Percentiles rank a stretch among this genome's conserved stretches.
These are phyloP conservation scores for Nemopilema nomurai DNA, from an alignment of 30 jellyfish, hydroid and myxozoan species.

Conservation along the genomic window DNA sequence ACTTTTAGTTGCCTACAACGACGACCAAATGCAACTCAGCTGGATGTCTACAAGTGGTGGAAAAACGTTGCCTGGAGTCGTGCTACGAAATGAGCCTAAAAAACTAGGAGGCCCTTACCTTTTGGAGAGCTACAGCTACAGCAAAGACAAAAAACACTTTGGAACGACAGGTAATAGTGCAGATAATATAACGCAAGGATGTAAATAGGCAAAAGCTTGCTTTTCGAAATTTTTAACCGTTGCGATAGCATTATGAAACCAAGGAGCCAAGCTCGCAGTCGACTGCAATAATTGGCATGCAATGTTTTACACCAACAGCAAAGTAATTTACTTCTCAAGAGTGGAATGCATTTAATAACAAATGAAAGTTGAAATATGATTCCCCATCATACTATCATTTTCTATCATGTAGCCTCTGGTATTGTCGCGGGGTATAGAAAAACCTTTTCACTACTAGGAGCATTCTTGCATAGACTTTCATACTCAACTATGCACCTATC, in stretches of 20 bases:
- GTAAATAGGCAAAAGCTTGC: not conserved
- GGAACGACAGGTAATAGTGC: constrained; percentile 11
- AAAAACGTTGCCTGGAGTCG: not conserved
- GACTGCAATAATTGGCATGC: no score
- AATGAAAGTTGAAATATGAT: no score
- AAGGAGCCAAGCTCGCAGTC: no score
- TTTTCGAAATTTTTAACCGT: no score
- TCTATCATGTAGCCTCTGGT: no score
- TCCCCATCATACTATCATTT: no score
- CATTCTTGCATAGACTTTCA: no score
- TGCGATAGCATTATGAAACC: no score
- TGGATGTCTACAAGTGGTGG: constrained; percentile 36
- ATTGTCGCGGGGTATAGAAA: not conserved
- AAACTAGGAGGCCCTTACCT: not conserved
- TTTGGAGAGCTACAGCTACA: constrained; percentile 8
- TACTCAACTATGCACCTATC: no score
- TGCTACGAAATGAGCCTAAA: not conserved
- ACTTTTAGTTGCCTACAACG: constrained; percentile 40
- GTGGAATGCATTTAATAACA: no score
- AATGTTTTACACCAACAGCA: no score
- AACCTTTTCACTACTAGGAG: not conserved
- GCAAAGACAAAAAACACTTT: constrained; percentile 7
- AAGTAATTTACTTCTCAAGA: no score
- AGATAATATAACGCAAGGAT: not conserved
- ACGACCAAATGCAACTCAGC: constrained; percentile 26